These are phyloP conservation scores for Heliopora coerulea DNA, from an alignment of 92 coral and sea anemone species.

Conservation along the genomic window DNA sequence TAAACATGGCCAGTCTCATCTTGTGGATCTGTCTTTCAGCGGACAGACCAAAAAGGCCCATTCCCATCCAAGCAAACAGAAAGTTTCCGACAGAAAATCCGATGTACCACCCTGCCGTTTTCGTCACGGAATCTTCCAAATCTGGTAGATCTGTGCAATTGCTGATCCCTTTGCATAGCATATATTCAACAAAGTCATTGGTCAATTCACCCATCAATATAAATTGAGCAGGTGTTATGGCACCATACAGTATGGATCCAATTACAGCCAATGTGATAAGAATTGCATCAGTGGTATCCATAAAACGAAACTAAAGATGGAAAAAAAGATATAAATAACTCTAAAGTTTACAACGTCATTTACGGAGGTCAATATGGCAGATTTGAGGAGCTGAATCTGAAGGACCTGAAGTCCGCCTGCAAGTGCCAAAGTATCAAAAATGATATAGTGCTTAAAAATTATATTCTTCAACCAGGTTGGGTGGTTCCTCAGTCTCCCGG, in stretches of 20 bases:
- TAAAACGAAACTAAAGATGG: constrained; percentile 14
- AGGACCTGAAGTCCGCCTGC: too few relatives aligned
- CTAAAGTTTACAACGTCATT: too few relatives aligned
- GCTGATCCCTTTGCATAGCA: background rate
- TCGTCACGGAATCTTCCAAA: constrained; percentile 5
- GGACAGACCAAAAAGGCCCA: constrained; percentile 31
- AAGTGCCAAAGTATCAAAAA: too few relatives aligned
- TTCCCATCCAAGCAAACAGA: constrained; percentile 28
- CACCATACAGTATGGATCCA: constrained; percentile 23
- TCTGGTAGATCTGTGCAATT: constrained; percentile 1
- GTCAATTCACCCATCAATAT: constrained; percentile 15
- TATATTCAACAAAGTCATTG: constrained; percentile 4
- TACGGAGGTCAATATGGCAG: too few relatives aligned
- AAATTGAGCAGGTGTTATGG: constrained; percentile 15
- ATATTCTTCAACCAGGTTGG: too few relatives aligned
- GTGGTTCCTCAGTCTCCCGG: too few relatives aligned
- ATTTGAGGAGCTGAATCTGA: too few relatives aligned
- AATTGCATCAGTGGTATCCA: constrained; percentile 8
- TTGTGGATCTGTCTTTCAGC: constrained; percentile 51
- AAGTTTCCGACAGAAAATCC: constrained; percentile 13
- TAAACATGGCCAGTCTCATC: constrained; percentile 50
- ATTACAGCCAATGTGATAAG: constrained; percentile 1
- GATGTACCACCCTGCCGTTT: background rate
- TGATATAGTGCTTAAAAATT: too few relatives aligned
- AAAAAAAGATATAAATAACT: background rate